phyloP scores from a whole-genome alignment of 2,113 vertebrate genomes.

The Phalacrocorax carbo region DNA sequence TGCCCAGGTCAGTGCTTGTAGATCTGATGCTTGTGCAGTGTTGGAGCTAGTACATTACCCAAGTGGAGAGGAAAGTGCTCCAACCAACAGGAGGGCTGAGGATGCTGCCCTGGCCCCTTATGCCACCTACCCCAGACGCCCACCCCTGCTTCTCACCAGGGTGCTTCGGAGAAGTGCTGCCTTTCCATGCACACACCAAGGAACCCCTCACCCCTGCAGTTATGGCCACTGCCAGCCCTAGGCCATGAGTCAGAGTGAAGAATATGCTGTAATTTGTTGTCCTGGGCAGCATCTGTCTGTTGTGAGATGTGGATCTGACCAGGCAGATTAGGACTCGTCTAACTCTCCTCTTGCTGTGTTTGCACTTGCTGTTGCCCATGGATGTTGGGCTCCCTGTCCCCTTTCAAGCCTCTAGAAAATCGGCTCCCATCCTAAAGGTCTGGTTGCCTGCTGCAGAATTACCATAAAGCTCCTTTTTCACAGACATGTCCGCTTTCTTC shows the following conservation, averaged over 20 bases:
- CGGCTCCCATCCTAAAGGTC: not conserved
- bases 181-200: accelerated
- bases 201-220: not conserved
- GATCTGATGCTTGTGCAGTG: not conserved
- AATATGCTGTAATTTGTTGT: not conserved
- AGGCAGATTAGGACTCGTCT: constrained; percentile 18
- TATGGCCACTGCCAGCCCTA: not conserved
- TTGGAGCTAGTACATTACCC: not conserved
- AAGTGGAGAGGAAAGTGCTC: not conserved
- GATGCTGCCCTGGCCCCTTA: not conserved
- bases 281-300: not conserved
- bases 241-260: not conserved
- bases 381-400: not conserved
- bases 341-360: not conserved
- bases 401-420: not conserved
- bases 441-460: constrained; percentile 16
- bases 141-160: not conserved
- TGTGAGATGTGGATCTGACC: constrained; percentile 20
- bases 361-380: not conserved
- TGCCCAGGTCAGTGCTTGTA: not conserved
- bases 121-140: not conserved
- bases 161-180: not conserved
- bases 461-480: constrained; percentile 29
- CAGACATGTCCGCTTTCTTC: not conserved
- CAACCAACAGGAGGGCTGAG: not conserved